Evolutionary conservation across 2,113 vertebrate genomes (phyloP), one percentile per base, ranked within the genome.

Genomic region (Cisticola juncidis): DNA sequence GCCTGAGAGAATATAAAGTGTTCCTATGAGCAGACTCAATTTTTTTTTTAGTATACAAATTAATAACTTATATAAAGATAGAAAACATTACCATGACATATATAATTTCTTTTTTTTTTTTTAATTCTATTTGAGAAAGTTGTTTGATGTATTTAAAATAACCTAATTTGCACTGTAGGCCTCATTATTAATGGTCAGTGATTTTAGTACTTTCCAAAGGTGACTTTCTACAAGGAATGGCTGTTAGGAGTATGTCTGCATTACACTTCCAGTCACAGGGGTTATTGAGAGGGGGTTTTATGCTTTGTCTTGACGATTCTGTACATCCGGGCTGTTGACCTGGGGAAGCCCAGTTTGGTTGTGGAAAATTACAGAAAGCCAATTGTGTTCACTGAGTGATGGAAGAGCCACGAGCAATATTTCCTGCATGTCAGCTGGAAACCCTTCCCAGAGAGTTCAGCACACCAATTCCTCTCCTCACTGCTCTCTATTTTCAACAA

Each of bases 181-280:
- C 65, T 94, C 83, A 90, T 95, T 97, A 90, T 94, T 88, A 97
- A 93, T 88, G 95, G 89, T 94, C 85, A 84, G 91, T 94, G 94
- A 81, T 97, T 97, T 97, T 96, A 96, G 84, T 95, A 81, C 84
- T 96, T 94, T 94, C 57, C 73, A 92, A 96, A 95, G 79, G 88
- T 96, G 92, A 97, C 93, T 94, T 95, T 90, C 86, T 92, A 74
- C 80, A 95, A 88, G 78, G 77, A 90, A 93, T 62, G 69, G 88
- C 64, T 89, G 93, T 93, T 85, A 80, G 62, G 74, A 87, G 26
- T 57, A 26, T 45, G 62, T 84, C 73, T 51, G 50, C 65, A 79
- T 71, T 76, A 62, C 78, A 56, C 40, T 93, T 86, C 28, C 72
- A 83, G 79, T 60, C 82, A 81, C 79, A 90, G 3, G 14, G 79